These are phyloP conservation scores for Eubucco bourcierii DNA, from an alignment of 2,113 vertebrate species.

Conservation along the genomic window DNA sequence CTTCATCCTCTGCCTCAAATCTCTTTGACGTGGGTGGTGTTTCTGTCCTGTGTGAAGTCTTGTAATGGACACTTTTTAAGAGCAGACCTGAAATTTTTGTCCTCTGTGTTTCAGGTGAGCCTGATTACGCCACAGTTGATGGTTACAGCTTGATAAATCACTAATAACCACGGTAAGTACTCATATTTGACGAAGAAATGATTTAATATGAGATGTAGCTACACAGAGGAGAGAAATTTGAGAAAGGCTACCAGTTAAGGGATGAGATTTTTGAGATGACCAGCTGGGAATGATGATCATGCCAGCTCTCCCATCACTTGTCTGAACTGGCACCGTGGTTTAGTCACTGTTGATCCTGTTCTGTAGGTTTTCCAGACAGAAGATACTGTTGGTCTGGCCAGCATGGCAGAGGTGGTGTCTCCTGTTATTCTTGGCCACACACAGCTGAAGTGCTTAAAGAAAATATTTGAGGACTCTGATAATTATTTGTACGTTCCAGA, in stretches of 20 bases:
- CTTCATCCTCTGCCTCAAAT: background rate
- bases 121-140: slow-evolving; percentile 64
- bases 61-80: background rate
- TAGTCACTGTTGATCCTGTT: background rate
- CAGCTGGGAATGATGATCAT: background rate
- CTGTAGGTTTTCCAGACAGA: background rate
- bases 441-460: slow-evolving; percentile 11
- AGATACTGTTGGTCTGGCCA: background rate
- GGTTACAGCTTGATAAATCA: slow-evolving; percentile 74
- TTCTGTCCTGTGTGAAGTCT: background rate
- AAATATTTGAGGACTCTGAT: background rate
- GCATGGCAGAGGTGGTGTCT: background rate
- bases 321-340: background rate
- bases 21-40: background rate
- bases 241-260: background rate
- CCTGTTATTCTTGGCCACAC: background rate
- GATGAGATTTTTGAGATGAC: background rate
- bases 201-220: background rate
- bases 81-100: background rate
- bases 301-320: rapidly evolving
- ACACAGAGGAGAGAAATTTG: background rate
- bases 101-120: slow-evolving; percentile 60
- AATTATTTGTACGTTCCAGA: background rate
- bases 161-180: slow-evolving; percentile 66
- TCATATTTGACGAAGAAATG: background rate